Percentiles rank a stretch among this genome's conserved stretches.
These are phyloP conservation scores for Camelus dromedarius DNA, from an alignment of 2,113 vertebrate species.

Conservation along the genomic window DNA sequence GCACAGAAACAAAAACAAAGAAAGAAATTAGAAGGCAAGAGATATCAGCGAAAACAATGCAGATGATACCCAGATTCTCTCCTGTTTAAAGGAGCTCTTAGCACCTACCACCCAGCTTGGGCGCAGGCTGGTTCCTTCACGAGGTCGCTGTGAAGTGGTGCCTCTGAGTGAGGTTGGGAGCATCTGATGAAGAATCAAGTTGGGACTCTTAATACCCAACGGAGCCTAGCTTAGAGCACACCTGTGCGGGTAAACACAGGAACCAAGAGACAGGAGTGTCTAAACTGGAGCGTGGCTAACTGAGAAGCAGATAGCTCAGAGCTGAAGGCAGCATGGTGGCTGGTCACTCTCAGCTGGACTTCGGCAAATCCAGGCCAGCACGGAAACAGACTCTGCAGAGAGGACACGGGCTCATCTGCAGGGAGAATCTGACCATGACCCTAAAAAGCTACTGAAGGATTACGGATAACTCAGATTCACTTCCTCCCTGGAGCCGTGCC, in stretches of 20 bases:
- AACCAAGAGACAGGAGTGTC: background rate
- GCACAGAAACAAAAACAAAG: background rate
- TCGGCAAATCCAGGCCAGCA: background rate
- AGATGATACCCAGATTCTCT: background rate
- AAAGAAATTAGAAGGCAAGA: background rate
- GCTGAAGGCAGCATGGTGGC: background rate
- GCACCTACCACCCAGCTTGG: accelerated
- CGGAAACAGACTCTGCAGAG: background rate
- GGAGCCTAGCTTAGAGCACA: background rate
- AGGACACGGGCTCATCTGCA: accelerated
- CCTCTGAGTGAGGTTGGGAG: background rate
- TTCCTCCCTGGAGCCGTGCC: background rate
- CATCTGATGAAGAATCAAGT: no score
- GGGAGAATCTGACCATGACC: background rate
- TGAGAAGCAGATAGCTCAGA: background rate
- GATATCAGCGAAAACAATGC: background rate
- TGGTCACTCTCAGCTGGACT: background rate
- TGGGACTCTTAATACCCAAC: no score
- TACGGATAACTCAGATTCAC: background rate
- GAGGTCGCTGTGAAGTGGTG: background rate
- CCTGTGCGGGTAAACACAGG: no score
- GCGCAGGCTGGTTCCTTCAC: background rate
- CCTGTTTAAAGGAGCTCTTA: background rate
- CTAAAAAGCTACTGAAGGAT: background rate
- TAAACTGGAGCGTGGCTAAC: background rate